Percentiles rank a stretch among this genome's conserved stretches.
These are phyloP conservation scores for Eubasilissa regina DNA, from an alignment of 1,140 invertebrate species.

Conservation along the genomic window DNA sequence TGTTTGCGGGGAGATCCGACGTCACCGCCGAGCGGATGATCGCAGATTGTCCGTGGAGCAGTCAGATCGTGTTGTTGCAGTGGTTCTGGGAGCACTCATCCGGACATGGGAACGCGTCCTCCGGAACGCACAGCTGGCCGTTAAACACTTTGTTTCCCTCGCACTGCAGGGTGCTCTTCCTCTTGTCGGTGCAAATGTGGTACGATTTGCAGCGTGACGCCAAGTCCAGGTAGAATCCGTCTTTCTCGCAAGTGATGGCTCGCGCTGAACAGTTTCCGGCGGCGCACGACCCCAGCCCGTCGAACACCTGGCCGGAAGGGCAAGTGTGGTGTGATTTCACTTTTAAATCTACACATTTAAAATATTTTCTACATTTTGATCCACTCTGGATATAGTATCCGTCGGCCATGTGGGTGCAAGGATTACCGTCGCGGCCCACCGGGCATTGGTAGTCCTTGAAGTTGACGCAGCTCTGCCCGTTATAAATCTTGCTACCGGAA, in stretches of 20 bases:
- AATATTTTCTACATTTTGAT: conserved; percentile 73
- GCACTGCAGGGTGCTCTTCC: conserved; percentile 66
- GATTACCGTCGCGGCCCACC: conserved; percentile 57
- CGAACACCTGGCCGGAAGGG: conserved; percentile 66
- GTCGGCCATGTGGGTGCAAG: conserved; percentile 61
- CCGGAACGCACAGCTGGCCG: conserved; percentile 72
- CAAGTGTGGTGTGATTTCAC: conserved; percentile 66
- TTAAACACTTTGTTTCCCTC: conserved; percentile 68
- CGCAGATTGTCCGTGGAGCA: neutral
- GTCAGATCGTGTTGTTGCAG: conserved; percentile 50
- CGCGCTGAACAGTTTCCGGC: conserved; percentile 52
- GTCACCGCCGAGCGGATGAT: neutral
- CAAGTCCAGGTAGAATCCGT: conserved; percentile 73
- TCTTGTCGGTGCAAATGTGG: conserved; percentile 72
- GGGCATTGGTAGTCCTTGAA: conserved; percentile 65
- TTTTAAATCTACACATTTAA: conserved; percentile 70
- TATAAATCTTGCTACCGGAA: conserved; percentile 72
- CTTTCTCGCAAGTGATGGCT: conserved; percentile 63
- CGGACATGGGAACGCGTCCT: conserved; percentile 69
- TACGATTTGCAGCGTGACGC: conserved; percentile 72
- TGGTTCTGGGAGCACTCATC: conserved; percentile 63
- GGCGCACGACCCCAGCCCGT: conserved; percentile 64
- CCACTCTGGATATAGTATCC: conserved; percentile 66
- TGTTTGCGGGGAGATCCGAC: conserved; percentile 21
- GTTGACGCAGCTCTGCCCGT: conserved; percentile 71